A percentile compares a stretch with the other conserved stretches of the same genome.
These are phyloP conservation scores for Drosophila imparisetae DNA, from an alignment of 2,888 invertebrate species.

Conservation along the genomic window DNA sequence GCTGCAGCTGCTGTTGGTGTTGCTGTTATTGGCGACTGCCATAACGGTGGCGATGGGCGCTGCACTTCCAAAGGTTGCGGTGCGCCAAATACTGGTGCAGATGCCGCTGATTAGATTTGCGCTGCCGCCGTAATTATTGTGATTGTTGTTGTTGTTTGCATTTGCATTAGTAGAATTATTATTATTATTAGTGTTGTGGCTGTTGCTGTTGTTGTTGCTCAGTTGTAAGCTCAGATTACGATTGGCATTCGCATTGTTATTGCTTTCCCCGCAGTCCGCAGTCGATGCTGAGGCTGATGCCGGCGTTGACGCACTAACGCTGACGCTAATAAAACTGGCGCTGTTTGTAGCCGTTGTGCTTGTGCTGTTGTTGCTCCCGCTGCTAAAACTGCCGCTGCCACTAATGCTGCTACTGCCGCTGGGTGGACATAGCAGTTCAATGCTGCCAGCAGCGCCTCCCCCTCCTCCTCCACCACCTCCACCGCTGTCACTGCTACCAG, in stretches of 20 bases:
- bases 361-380: slow-evolving; percentile 57
- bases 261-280: slow-evolving; percentile 50
- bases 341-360: slow-evolving; percentile 62
- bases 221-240: slow-evolving; percentile 77
- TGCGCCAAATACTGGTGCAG: slow-evolving; percentile 81
- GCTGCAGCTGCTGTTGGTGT: slow-evolving; percentile 45
- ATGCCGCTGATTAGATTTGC: slow-evolving; percentile 74
- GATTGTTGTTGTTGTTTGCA: slow-evolving; percentile 51
- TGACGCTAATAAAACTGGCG: slow-evolving; percentile 52
- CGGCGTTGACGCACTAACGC: slow-evolving; percentile 51
- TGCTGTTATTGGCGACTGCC: slow-evolving; percentile 40
- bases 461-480: slow-evolving; percentile 28
- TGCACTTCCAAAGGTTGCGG: slow-evolving; percentile 78
- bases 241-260: slow-evolving; percentile 66
- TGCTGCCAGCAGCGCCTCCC: slow-evolving; percentile 53
- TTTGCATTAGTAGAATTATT: slow-evolving; percentile 5
- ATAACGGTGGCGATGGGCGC: slow-evolving; percentile 66
- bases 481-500: slow-evolving; percentile 21
- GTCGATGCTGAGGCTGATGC: slow-evolving; percentile 33
- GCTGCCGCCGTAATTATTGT: slow-evolving; percentile 43
- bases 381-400: slow-evolving; percentile 63
- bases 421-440: slow-evolving; percentile 67
- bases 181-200: slow-evolving; percentile 38
- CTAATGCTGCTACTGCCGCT: slow-evolving; percentile 68
- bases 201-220: slow-evolving; percentile 33